Evolutionary conservation across 2,888 invertebrate species (phyloP).

Genomic region (Apamea crenata): DNA sequence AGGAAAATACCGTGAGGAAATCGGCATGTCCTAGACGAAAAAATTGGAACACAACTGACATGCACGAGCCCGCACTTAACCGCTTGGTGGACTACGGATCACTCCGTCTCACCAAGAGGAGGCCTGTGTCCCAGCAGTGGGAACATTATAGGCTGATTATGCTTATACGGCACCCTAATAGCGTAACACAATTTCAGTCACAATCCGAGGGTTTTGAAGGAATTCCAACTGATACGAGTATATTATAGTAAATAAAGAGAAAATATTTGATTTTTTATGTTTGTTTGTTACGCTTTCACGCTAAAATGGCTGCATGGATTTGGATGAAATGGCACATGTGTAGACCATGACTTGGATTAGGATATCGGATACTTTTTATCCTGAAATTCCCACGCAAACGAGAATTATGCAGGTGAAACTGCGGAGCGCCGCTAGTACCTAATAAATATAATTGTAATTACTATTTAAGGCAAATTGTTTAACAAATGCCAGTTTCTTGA

Average conservation of each 20-base stretch:
- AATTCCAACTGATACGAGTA: background rate
- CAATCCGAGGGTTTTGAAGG: background rate
- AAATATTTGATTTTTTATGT: background rate
- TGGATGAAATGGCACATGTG: background rate
- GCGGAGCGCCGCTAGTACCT: background rate
- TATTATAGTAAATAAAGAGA: no score
- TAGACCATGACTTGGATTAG: background rate
- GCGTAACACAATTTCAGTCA: background rate
- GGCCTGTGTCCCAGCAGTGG: no score
- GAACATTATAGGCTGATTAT: no score
- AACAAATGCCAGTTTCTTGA: constrained; percentile 2
- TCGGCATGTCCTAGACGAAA: background rate
- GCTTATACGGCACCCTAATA: background rate
- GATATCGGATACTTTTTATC: background rate
- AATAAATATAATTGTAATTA: background rate
- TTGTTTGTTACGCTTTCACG: background rate
- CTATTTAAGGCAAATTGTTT: background rate
- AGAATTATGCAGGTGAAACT: background rate
- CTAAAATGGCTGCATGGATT: background rate
- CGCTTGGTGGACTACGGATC: no score
- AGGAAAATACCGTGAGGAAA: background rate
- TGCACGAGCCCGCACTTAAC: no score
- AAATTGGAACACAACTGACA: no score
- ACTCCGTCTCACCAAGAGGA: no score
- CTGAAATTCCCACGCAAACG: background rate